These are phyloP conservation scores for Pogonocichla stellata DNA, from an alignment of 2,113 vertebrate genomes.

Conservation along the genomic window DNA sequence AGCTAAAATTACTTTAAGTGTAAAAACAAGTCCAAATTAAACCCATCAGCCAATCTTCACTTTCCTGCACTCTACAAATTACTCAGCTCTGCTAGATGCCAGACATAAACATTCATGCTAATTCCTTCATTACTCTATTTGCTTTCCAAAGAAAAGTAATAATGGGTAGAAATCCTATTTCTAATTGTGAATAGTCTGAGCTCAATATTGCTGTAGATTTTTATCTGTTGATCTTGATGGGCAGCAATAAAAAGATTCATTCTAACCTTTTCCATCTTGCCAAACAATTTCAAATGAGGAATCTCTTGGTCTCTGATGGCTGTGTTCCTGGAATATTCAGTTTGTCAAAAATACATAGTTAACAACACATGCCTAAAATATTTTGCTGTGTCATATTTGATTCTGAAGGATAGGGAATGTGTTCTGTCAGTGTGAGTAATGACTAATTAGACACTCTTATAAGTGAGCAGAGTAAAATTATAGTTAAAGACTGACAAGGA, in stretches of 20 bases:
- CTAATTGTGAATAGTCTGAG: not conserved
- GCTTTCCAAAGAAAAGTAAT: slow-evolving; percentile 19
- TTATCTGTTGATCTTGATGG: not conserved
- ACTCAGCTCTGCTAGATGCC: not conserved
- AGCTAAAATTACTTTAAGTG: slow-evolving; percentile 32
- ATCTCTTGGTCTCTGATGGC: slow-evolving; percentile 8
- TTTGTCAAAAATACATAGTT: not conserved
- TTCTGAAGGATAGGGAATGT: not conserved
- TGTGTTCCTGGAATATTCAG: slow-evolving; percentile 27
- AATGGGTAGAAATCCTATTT: not conserved
- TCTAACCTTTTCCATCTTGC: slow-evolving; percentile 23
- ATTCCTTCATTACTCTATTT: slow-evolving; percentile 35
- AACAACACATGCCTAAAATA: slow-evolving; percentile 2
- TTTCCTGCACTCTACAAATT: slow-evolving; percentile 16
- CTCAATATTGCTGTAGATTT: not conserved
- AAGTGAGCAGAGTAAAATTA: not conserved
- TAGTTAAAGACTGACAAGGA: slow-evolving; percentile 1
- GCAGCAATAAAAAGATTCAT: not conserved
- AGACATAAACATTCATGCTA: not conserved
- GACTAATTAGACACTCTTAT: slow-evolving; percentile 3
- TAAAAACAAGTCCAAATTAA: slow-evolving; percentile 47
- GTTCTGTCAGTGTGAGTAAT: slow-evolving; percentile 24
- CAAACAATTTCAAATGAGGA: slow-evolving; percentile 30
- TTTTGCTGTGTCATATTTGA: slow-evolving; percentile 46
- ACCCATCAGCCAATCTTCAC: slow-evolving; percentile 11